Evolutionary conservation across 2,888 invertebrate genomes (phyloP).

Genomic region (Idaea straminata): DNA sequence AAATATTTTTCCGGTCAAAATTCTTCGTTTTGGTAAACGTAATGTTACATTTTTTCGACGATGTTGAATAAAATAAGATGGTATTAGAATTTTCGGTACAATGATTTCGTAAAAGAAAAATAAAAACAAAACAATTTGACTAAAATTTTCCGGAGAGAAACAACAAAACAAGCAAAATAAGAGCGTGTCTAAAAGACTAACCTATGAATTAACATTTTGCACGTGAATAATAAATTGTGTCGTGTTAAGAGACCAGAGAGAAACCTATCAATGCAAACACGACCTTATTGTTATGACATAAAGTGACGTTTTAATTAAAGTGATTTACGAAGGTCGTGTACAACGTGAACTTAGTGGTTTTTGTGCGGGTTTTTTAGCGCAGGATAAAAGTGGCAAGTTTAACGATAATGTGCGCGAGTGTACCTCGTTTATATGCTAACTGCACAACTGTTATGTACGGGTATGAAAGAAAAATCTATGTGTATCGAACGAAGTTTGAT

Average conservation of each 20-base stretch:
- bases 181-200: background rate
- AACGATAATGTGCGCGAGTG: background rate
- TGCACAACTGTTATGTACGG: background rate
- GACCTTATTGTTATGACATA: background rate
- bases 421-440: background rate
- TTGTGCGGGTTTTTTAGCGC: background rate
- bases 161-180: background rate
- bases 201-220: background rate
- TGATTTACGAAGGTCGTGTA: background rate
- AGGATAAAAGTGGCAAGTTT: background rate
- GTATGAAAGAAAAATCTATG: background rate
- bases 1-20: background rate
- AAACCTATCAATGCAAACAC: background rate
- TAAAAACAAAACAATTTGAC: background rate
- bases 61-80: background rate
- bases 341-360: slow-evolving; percentile 1
- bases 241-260: background rate
- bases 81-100: background rate
- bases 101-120: background rate
- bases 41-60: background rate
- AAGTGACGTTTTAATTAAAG: background rate
- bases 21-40: background rate
- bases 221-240: background rate
- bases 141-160: background rate
- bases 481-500: background rate